phyloP scores from a whole-genome alignment of 1,140 invertebrate species.

The Mycetomoellerius zeteki region DNA sequence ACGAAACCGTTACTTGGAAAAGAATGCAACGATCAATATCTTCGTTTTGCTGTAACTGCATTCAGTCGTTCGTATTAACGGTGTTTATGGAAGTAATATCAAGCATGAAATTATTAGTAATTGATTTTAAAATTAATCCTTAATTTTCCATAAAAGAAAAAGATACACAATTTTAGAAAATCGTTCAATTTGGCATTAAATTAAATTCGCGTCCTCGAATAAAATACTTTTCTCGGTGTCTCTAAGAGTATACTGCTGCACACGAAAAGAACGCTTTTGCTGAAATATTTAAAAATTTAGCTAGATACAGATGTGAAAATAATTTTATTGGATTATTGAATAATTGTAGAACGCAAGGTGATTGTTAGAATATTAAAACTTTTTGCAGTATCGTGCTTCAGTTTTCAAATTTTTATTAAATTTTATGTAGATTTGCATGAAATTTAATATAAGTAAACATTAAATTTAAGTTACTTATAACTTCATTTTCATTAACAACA shows the following conservation, averaged over 20 bases:
- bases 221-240: neutral
- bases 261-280: no score
- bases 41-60: neutral
- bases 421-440: no score
- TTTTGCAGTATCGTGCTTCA: no score
- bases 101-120: neutral
- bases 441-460: no score
- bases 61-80: neutral
- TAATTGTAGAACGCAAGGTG: no score
- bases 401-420: no score
- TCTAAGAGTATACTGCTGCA: neutral
- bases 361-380: no score
- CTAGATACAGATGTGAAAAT: no score
- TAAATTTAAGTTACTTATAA: no score
- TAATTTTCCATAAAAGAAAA: neutral
- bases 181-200: neutral
- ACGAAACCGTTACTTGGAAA: constrained; percentile 8
- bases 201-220: neutral
- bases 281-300: no score
- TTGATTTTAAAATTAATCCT: neutral
- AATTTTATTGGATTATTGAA: no score
- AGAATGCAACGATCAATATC: constrained; percentile 32
- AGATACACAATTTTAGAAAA: neutral
- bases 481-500: no score
- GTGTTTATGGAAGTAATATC: neutral